Evolutionary conservation across 2,888 invertebrate genomes (phyloP), one percentile per base, ranked within the genome.

Genomic region (Pycnomerus fuliginosus): DNA sequence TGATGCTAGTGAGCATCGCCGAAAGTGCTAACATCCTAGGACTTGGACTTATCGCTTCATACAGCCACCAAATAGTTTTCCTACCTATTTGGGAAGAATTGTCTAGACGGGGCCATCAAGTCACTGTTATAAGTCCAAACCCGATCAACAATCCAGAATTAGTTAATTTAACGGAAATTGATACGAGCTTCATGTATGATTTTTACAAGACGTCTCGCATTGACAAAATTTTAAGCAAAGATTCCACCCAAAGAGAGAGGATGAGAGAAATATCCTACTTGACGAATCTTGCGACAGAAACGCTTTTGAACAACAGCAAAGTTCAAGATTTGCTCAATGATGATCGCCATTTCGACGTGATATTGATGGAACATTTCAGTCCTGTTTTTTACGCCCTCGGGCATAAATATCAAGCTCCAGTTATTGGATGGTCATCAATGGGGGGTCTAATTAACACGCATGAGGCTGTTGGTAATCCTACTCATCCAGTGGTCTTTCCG

Each of bases 31-130:
- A 55, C 45, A 74, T 74, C 33, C 51, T 74, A 28, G 68, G 60
- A 0, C 52, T 72, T 0, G 58, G 70, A 25, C 58, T 70, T 2
- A 57, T 64, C 2, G 67, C 74, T 2, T 69, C 72, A 2, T 65
- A 66, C 22, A 75, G 74, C 48, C 74, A 75, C 46, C 74, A 74
- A 56, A 55, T 68, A 1, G 65, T 70, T 1, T 72, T 61, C 57
- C 64, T 65, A 16, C 62, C 67, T 5, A 55, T 76, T 3, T 65
- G 69, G 38, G 53, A 63, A 13, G 70, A 68, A 16, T 53, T 77
- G 23, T 67, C 67, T 1, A 56, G 61, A 27, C 60, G 68, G 32
- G 75, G 74, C 12, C 75, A 77, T 41, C 58, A 74, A 28, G 22
- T 76, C 1, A 65, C 72, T 0, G 56, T 74, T 1, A 25, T 73